A percentile compares a stretch with the other conserved stretches of the same genome.
Evolutionary conservation across 2,113 vertebrate genomes (phyloP).

Genomic region (Pionites leucogaster): DNA sequence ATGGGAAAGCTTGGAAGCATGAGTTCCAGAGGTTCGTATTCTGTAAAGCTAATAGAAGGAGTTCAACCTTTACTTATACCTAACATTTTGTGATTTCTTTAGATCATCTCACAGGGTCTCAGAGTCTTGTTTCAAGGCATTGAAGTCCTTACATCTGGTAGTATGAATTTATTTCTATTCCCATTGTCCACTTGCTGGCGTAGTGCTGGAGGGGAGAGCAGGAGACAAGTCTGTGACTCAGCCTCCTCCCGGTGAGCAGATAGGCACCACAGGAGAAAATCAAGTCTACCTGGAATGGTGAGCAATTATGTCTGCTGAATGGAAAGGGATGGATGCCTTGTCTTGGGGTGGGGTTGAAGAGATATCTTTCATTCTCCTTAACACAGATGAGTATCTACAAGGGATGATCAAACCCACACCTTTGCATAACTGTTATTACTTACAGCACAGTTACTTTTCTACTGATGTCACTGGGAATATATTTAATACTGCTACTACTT

Average conservation of each 20-base stretch:
- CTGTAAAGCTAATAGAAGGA: neutral
- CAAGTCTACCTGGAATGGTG: neutral
- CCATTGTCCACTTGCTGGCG: neutral
- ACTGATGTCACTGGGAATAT: neutral
- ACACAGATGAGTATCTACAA: neutral
- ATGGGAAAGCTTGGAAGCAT: neutral
- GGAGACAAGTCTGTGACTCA: neutral
- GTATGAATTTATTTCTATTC: neutral
- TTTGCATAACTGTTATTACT: neutral
- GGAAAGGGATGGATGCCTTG: neutral
- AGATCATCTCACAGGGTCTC: neutral
- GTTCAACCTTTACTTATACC: neutral
- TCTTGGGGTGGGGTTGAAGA: neutral
- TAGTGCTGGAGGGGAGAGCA: neutral
- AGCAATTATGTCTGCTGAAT: neutral
- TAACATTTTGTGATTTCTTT: neutral
- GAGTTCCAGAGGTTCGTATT: neutral
- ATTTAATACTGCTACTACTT: neutral
- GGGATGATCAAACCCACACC: neutral
- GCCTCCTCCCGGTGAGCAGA: accelerated
- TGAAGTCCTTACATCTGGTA: neutral
- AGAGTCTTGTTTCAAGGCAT: neutral
- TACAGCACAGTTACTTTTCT: neutral
- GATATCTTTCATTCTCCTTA: neutral
- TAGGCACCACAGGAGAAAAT: neutral